These are phyloP conservation scores for Sphaeramia orbicularis DNA, from an alignment of 2,797 vertebrate species.

Conservation along the genomic window DNA sequence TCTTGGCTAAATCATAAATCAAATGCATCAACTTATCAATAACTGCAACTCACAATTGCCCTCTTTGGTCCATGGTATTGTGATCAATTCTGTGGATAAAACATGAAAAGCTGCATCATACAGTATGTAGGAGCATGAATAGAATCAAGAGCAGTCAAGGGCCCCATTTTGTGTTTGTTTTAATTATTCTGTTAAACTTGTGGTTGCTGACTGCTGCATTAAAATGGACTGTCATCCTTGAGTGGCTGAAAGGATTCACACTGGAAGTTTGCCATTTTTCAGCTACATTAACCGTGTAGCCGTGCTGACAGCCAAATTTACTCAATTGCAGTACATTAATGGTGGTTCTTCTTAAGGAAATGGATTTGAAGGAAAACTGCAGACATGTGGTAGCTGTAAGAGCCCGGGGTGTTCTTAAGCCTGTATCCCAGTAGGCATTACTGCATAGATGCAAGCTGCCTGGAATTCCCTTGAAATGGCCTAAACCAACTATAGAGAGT, in stretches of 20 bases:
- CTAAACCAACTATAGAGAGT: slow-evolving; percentile 51
- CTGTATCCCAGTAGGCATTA: slow-evolving; percentile 49
- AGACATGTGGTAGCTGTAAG: slow-evolving; percentile 51
- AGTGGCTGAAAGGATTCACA: slow-evolving; percentile 75
- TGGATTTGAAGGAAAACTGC: slow-evolving; percentile 61
- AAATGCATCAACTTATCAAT: background rate
- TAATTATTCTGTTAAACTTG: slow-evolving; percentile 68
- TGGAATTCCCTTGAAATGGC: slow-evolving; percentile 40
- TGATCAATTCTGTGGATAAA: background rate
- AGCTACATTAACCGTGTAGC: slow-evolving; percentile 79
- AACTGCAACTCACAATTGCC: background rate
- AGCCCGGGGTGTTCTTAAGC: slow-evolving; percentile 56
- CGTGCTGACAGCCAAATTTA: slow-evolving; percentile 70
- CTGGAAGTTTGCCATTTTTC: slow-evolving; percentile 71
- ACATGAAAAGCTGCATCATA: background rate
- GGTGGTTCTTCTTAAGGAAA: slow-evolving; percentile 62
- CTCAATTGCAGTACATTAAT: slow-evolving; percentile 77
- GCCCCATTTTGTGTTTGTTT: slow-evolving; percentile 45
- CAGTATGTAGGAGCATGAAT: background rate
- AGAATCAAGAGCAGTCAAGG: background rate
- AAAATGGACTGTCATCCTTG: slow-evolving; percentile 69
- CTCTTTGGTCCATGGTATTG: background rate
- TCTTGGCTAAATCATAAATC: slow-evolving; percentile 12
- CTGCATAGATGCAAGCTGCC: slow-evolving; percentile 37
- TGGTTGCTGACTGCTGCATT: slow-evolving; percentile 44